Evolutionary conservation across 2,888 invertebrate genomes (phyloP).

Genomic region (Alsophila aescularia): DNA sequence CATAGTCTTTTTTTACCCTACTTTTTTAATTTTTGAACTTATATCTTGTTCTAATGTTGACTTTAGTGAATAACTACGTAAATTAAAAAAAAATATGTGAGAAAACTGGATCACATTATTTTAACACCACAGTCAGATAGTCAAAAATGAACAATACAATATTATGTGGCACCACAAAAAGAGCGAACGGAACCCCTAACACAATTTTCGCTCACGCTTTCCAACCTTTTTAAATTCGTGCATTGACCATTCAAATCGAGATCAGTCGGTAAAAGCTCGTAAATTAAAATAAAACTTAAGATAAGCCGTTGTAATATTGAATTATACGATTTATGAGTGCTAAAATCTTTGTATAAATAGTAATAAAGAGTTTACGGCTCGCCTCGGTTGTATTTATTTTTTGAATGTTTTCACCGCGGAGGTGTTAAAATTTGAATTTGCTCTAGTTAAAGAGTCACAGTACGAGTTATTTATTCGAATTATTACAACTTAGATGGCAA

Average conservation of each 20-base stretch:
- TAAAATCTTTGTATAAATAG: slow-evolving; percentile 39
- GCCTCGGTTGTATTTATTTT: slow-evolving; percentile 29
- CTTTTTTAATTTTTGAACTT: too few relatives aligned
- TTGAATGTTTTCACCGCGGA: slow-evolving; percentile 21
- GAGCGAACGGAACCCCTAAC: slow-evolving; percentile 21
- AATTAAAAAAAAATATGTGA: too few relatives aligned
- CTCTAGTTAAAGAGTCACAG: background rate
- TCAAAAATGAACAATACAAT: too few relatives aligned
- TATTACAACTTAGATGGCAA: too few relatives aligned
- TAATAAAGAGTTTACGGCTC: slow-evolving; percentile 33
- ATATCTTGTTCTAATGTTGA: too few relatives aligned
- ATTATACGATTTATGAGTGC: slow-evolving; percentile 38
- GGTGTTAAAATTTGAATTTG: slow-evolving; percentile 32
- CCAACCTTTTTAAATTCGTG: slow-evolving; percentile 28
- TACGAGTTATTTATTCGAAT: background rate
- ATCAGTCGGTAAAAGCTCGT: slow-evolving; percentile 26
- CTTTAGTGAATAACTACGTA: too few relatives aligned
- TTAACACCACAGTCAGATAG: too few relatives aligned
- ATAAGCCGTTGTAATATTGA: slow-evolving; percentile 36
- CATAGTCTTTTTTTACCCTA: too few relatives aligned
- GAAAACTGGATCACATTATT: too few relatives aligned
- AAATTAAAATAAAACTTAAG: slow-evolving; percentile 35
- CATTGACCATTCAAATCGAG: slow-evolving; percentile 31
- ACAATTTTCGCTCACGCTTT: background rate
- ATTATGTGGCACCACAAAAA: too few relatives aligned